Conservation (phyloP, 2,888 invertebrate genomes). For the Amaurobius ferox region DNA sequence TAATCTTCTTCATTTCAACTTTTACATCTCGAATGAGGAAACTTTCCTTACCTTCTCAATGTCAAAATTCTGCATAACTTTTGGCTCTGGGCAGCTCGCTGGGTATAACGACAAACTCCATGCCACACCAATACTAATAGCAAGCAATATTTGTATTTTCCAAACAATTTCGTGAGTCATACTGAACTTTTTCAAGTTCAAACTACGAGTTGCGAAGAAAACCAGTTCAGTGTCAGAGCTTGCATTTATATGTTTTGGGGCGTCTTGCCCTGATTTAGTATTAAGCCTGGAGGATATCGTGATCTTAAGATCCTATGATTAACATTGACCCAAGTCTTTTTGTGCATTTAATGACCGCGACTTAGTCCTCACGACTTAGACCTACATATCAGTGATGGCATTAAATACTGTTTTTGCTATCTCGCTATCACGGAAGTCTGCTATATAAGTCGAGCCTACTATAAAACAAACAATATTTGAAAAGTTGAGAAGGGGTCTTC, state of each 20-base stretch:
- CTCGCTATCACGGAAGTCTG: conserved; percentile 28
- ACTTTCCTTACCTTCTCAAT: conserved; percentile 44
- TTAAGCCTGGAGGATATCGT: conserved; percentile 30
- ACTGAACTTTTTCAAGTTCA: background rate
- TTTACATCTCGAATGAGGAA: too few species aligned
- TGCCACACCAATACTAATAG: conserved; percentile 9
- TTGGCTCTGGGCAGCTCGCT: conserved; percentile 40
- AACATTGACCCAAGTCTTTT: conserved; percentile 49
- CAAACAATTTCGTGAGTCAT: background rate
- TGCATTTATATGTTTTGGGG: conserved; percentile 31
- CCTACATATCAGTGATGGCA: background rate
- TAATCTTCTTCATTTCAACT: too few species aligned
- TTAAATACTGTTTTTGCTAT: background rate
- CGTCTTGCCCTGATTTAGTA: conserved; percentile 43
- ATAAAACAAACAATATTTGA: background rate
- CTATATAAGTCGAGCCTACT: background rate
- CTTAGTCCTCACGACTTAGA: conserved; percentile 2
- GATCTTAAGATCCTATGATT: conserved; percentile 35
- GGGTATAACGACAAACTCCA: conserved; percentile 53
- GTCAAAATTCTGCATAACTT: conserved; percentile 50
- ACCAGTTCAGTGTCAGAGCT: conserved; percentile 18
- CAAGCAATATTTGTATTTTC: conserved; percentile 8
- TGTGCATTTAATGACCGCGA: conserved; percentile 22
- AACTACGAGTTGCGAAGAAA: conserved; percentile 20
- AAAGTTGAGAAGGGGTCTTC: background rate